Evolutionary conservation across 1,140 invertebrate species (phyloP), one percentile per base, ranked within the genome.

Genomic region (Lepidurus arcticus): DNA sequence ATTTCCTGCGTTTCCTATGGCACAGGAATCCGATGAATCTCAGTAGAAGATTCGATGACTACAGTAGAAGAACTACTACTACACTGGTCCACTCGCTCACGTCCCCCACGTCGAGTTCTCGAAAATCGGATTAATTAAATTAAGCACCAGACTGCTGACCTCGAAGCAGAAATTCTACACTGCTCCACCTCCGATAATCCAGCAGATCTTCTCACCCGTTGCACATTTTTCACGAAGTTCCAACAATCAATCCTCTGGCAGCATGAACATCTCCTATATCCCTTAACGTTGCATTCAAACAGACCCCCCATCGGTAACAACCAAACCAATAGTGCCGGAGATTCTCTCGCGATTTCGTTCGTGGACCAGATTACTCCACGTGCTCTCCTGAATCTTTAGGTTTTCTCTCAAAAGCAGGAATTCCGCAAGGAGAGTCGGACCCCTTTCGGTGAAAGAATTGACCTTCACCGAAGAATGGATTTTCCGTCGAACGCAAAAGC

Each of bases 1-100:
- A 75, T 75, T 75, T 75, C 44, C 21, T 75, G 1, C 74, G 74
- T 8, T 75, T 34, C 34, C 16, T 75, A 11, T 75, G 74, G 74
- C 24, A 13, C 9, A 26, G 44, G 24, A 43, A 75, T 34, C 74
- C 74, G 16, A 11, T 2, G 13, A 6, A 75, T 16, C 74, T 43
- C n/a, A n/a, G n/a, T n/a, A n/a, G n/a, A n/a, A n/a, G n/a, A n/a
- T n/a, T n/a, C n/a, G n/a, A n/a, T n/a, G n/a, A n/a, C n/a, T n/a
- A n/a, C n/a, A n/a, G n/a, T n/a, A n/a, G n/a, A n/a, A n/a, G n/a
- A 2, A 43, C 42, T 8, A 42, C 74, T 75, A n/a, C 44, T 81
- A 16, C n/a, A 73, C n/a, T 81, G 80, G 79, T 76, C 80, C 7
- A 74, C 45, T 53, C 3, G 42, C 44, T 47, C 45, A 47, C 45